phyloP scores from a whole-genome alignment of 2,113 vertebrate genomes.

The Python bivittatus region DNA sequence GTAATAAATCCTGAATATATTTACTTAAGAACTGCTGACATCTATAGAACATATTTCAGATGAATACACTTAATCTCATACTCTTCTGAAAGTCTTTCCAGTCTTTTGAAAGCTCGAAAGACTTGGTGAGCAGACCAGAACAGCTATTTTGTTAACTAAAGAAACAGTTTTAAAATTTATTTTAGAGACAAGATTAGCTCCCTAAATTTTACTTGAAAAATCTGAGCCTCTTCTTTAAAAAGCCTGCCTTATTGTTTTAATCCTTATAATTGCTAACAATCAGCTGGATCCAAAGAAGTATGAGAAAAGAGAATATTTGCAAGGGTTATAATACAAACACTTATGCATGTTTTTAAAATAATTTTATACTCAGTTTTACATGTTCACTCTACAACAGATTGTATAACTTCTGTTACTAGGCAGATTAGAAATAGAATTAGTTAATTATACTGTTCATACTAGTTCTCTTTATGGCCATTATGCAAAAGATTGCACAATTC shows the following conservation, averaged over 20 bases:
- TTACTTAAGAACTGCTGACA: not conserved
- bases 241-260: not conserved
- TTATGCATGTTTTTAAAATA: not conserved
- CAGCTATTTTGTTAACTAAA: not conserved
- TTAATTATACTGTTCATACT: not conserved
- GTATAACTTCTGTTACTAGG: not conserved
- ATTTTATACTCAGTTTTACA: not conserved
- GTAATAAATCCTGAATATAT: not conserved
- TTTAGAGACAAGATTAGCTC: not conserved
- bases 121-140: not conserved
- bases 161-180: not conserved
- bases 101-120: not conserved
- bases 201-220: not conserved
- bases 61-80: not conserved
- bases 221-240: constrained; percentile 5
- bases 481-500: not conserved
- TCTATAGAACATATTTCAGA: not conserved
- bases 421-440: not conserved
- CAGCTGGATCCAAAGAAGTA: not conserved
- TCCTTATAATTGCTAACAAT: not conserved
- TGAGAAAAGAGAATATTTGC: not conserved
- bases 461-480: not conserved
- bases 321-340: not conserved
- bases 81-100: not conserved
- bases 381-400: not conserved